Conservation (phyloP, 2,888 invertebrate genomes). For the Margaritifera margaritifera region DNA sequence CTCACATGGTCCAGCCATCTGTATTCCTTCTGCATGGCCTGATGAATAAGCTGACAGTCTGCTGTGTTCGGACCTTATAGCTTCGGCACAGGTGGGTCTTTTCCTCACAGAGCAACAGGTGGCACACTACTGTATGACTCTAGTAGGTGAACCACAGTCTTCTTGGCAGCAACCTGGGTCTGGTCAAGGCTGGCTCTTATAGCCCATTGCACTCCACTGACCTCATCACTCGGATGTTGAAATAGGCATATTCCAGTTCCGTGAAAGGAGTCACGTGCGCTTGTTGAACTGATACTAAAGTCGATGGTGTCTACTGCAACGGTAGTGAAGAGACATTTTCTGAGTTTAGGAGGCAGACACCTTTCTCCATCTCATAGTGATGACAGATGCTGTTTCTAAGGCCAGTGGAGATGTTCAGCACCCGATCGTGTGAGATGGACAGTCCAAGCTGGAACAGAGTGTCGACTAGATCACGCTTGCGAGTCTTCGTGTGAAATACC, state of each 20-base stretch:
- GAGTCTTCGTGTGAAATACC: constrained; percentile 17
- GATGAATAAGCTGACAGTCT: too few relatives aligned
- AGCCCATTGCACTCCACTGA: constrained; percentile 6
- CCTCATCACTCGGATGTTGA: constrained; percentile 8
- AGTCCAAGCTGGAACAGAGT: constrained; percentile 19
- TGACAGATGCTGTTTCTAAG: constrained; percentile 13
- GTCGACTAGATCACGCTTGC: constrained; percentile 21
- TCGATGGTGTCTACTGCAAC: constrained; percentile 26
- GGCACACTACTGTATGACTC: too few relatives aligned
- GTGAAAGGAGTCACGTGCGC: constrained; percentile 21
- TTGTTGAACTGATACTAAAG: constrained; percentile 28
- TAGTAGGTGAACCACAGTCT: too few relatives aligned
- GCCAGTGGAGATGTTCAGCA: constrained; percentile 20
- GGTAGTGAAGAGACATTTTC: constrained; percentile 19
- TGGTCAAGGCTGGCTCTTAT: not conserved
- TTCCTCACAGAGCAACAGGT: too few relatives aligned
- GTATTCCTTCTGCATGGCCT: too few relatives aligned
- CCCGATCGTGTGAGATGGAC: constrained; percentile 27
- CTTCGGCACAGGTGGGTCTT: too few relatives aligned
- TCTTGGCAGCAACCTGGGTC: too few relatives aligned
- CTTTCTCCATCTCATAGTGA: constrained; percentile 4
- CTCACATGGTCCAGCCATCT: not conserved
- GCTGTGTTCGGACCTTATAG: too few relatives aligned
- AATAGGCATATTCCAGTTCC: constrained; percentile 24
- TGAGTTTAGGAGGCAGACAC: constrained; percentile 20